These are phyloP conservation scores for Podarcis siculus DNA, from an alignment of 2,797 vertebrate species.

Conservation along the genomic window DNA sequence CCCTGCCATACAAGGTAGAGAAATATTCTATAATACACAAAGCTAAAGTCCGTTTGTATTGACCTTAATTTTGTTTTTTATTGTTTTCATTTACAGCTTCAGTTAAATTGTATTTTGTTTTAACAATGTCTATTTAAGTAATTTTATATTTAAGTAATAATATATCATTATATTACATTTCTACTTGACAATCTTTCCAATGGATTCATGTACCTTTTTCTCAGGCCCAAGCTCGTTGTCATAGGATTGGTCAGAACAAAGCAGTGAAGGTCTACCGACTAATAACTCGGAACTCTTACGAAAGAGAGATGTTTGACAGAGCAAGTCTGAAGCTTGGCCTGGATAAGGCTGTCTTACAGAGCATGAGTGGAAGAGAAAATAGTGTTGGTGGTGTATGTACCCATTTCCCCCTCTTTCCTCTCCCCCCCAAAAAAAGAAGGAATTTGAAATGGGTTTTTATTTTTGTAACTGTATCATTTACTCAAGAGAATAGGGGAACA, in stretches of 20 bases:
- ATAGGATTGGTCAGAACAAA: slow-evolving; percentile 98
- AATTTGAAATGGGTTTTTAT: not conserved
- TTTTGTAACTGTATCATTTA: not conserved
- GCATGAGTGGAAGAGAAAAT: slow-evolving; percentile 98
- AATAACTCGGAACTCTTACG: slow-evolving; percentile 97
- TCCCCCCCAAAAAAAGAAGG: not conserved
- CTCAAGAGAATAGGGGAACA: not conserved
- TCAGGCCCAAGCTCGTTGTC: slow-evolving; percentile 98
- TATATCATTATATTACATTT: not conserved
- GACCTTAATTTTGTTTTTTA: not conserved
- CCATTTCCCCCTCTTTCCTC: not conserved
- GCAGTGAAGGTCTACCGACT: slow-evolving; percentile 98
- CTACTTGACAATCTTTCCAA: not conserved
- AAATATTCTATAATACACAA: not conserved
- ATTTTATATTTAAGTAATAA: not conserved
- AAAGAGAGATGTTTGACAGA: slow-evolving; percentile 98
- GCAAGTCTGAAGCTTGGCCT: slow-evolving; percentile 97
- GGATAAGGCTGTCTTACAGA: slow-evolving; percentile 98
- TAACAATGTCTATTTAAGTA: not conserved
- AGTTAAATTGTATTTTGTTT: not conserved
- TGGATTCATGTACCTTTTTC: slow-evolving; percentile 18
- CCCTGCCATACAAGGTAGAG: not conserved
- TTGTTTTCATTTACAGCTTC: not conserved
- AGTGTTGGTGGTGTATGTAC: slow-evolving; percentile 87
- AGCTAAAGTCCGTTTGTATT: not conserved